A percentile compares a stretch with the other conserved stretches of the same genome.
Evolutionary conservation across 2,888 invertebrate genomes (phyloP).

Genomic region (Tetragonula carbonaria): DNA sequence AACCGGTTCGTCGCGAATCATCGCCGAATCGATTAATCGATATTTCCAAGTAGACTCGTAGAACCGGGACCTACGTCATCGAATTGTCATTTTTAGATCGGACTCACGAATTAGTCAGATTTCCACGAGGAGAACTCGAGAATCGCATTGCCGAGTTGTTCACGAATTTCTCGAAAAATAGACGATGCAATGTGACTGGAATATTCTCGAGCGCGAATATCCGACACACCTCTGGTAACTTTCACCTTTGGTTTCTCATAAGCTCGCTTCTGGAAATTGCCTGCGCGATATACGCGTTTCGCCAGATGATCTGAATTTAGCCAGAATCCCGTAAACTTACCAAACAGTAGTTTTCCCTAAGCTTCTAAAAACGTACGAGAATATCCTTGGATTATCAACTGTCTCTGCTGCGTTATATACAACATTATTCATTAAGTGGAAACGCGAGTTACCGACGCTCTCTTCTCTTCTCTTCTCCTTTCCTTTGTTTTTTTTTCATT

Average conservation of each 20-base stretch:
- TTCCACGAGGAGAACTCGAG: neutral
- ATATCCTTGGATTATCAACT: too few species aligned
- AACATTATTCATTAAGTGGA: too few species aligned
- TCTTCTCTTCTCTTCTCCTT: too few species aligned
- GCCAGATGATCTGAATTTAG: neutral
- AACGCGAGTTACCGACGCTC: too few species aligned
- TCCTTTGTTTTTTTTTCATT: too few species aligned
- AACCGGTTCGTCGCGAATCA: constrained; percentile 55
- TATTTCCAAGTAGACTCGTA: neutral
- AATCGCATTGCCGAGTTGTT: neutral
- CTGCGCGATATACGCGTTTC: neutral
- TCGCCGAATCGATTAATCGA: too few species aligned
- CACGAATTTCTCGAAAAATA: constrained; percentile 30
- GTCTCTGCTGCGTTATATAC: too few species aligned
- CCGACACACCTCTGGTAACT: constrained; percentile 35
- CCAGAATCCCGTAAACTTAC: too few species aligned
- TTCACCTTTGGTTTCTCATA: constrained; percentile 48
- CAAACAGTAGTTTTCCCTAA: too few species aligned
- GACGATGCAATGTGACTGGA: constrained; percentile 32
- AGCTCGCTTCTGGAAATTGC: constrained; percentile 20
- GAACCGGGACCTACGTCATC: constrained; percentile 27
- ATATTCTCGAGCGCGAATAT: constrained; percentile 31
- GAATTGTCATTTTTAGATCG: constrained; percentile 43
- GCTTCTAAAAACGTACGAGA: too few species aligned
- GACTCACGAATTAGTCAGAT: too few species aligned